Conservation (phyloP, 2,113 vertebrate genomes). For the Nothocercus nigrocapillus region DNA sequence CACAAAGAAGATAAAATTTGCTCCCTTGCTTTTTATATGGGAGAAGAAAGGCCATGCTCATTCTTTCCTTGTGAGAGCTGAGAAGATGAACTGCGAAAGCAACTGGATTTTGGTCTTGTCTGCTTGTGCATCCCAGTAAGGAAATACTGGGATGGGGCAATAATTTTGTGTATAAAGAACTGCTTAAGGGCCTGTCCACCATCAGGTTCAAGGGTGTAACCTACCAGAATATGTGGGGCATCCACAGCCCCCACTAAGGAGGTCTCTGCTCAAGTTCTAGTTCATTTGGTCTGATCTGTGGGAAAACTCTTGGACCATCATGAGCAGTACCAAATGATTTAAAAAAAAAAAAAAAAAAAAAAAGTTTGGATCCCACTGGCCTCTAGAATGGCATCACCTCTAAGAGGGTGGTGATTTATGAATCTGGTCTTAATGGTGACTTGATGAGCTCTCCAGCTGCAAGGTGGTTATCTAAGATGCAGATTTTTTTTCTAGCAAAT, state of each 20-base stretch:
- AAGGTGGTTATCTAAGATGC: neutral
- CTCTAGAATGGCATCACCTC: neutral
- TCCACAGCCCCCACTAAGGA: accelerated
- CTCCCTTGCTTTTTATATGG: neutral
- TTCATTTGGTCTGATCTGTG: neutral
- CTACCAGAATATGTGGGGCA: neutral
- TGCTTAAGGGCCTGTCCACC: neutral
- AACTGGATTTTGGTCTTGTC: neutral
- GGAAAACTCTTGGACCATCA: neutral
- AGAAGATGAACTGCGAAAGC: neutral
- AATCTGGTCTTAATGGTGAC: neutral
- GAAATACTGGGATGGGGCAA: neutral
- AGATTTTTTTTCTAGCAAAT: neutral
- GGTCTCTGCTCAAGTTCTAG: neutral
- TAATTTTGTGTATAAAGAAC: neutral
- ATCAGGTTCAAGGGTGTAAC: neutral
- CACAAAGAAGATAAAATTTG: neutral
- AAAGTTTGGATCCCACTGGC: neutral
- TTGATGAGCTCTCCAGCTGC: neutral
- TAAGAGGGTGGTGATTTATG: neutral
- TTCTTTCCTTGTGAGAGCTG: neutral
- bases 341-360: no score
- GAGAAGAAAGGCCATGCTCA: neutral
- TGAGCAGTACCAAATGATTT: neutral
- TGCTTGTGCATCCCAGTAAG: neutral